Percentiles rank a stretch among this genome's conserved stretches.
These are phyloP conservation scores for Alaudala cheleensis DNA, from an alignment of 2,113 vertebrate genomes.

Conservation along the genomic window DNA sequence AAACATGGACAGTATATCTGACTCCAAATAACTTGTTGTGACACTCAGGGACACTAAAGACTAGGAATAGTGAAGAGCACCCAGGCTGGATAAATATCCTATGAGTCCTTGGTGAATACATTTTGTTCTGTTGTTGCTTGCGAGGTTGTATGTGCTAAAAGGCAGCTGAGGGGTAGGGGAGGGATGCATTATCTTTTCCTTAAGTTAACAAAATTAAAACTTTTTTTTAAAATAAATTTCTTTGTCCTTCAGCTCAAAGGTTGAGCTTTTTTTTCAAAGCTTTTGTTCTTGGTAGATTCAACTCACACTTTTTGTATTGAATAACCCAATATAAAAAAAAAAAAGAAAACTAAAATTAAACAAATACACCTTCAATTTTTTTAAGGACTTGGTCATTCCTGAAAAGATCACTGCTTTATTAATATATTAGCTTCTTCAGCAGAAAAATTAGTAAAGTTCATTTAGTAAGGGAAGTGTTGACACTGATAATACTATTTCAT, in stretches of 20 bases:
- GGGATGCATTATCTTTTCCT: neutral
- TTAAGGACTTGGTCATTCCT: neutral
- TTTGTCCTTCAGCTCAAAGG: neutral
- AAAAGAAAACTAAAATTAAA: neutral
- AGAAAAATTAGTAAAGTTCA: neutral
- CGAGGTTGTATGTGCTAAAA: neutral
- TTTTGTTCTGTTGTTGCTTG: neutral
- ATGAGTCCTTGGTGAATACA: neutral
- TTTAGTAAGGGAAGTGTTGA: slow-evolving; percentile 11
- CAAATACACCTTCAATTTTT: neutral
- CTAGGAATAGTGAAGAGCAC: neutral
- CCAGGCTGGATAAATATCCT: neutral
- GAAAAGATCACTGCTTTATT: neutral
- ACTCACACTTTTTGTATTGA: neutral
- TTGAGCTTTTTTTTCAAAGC: accelerated
- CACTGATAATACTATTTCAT: neutral
- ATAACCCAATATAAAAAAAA: neutral
- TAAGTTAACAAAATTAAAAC: neutral
- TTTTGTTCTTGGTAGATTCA: neutral
- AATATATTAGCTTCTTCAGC: neutral
- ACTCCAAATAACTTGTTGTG: neutral
- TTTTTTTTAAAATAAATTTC: neutral
- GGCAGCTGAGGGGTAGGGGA: neutral
- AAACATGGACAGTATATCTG: neutral
- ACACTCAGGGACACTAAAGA: neutral